Percentiles rank a stretch among this genome's conserved stretches.
These are phyloP conservation scores for Anaspis maculata DNA, from an alignment of 2,888 invertebrate species.

Conservation along the genomic window DNA sequence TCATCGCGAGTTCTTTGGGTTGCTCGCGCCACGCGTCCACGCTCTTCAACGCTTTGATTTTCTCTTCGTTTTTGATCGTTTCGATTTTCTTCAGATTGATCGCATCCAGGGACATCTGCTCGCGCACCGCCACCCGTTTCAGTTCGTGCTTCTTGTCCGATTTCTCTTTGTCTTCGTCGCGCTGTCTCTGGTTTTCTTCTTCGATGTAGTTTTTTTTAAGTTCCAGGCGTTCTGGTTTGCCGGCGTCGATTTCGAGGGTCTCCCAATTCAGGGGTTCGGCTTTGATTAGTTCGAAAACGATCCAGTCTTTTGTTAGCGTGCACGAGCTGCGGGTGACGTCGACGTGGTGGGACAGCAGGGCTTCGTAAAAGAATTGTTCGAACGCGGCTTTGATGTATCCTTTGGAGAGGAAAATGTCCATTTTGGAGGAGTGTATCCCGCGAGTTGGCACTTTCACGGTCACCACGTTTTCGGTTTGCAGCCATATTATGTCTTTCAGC, in stretches of 20 bases:
- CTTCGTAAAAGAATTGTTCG: slow-evolving; percentile 67
- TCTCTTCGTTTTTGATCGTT: slow-evolving; percentile 51
- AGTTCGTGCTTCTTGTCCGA: slow-evolving; percentile 46
- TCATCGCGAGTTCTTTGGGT: slow-evolving; percentile 18
- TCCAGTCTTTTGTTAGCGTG: slow-evolving; percentile 49
- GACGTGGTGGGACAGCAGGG: slow-evolving; percentile 56
- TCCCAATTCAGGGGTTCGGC: slow-evolving; percentile 49
- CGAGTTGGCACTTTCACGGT: slow-evolving; percentile 59
- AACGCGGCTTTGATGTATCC: slow-evolving; percentile 66
- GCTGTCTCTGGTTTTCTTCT: slow-evolving; percentile 48
- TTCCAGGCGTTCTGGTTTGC: slow-evolving; percentile 49
- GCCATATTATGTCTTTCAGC: slow-evolving; percentile 69
- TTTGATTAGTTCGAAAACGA: slow-evolving; percentile 62
- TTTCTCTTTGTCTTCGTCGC: slow-evolving; percentile 48
- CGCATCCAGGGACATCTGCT: slow-evolving; percentile 53
- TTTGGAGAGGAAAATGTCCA: slow-evolving; percentile 61
- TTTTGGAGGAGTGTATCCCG: slow-evolving; percentile 53
- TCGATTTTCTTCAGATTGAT: slow-evolving; percentile 55
- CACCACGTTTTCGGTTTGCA: slow-evolving; percentile 55
- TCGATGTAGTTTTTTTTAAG: slow-evolving; percentile 51
- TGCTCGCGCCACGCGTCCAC: slow-evolving; percentile 50
- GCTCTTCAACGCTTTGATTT: slow-evolving; percentile 55
- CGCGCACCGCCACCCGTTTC: slow-evolving; percentile 50
- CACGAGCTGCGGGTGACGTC: slow-evolving; percentile 57
- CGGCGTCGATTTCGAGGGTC: slow-evolving; percentile 47